These are phyloP conservation scores for Amphiprion clarkii DNA, from an alignment of 2,797 vertebrate species.

Conservation along the genomic window DNA sequence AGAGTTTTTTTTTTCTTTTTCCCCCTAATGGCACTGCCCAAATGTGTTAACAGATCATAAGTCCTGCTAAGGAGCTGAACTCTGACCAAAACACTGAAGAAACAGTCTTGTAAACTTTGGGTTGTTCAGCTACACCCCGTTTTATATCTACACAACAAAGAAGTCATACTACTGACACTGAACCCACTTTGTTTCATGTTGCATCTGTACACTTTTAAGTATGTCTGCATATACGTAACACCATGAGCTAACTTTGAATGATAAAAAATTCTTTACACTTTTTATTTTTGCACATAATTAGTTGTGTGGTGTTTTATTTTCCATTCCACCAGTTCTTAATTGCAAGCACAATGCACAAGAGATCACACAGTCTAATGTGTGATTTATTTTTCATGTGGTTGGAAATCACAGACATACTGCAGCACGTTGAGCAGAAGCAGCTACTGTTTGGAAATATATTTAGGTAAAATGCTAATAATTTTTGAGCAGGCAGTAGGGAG, in stretches of 20 bases:
- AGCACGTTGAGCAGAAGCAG: background rate
- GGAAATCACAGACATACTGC: no score
- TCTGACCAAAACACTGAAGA: background rate
- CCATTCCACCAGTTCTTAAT: background rate
- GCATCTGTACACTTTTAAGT: background rate
- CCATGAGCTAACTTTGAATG: background rate
- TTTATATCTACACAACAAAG: slow-evolving; percentile 25
- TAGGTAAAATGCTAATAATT: no score
- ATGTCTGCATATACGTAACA: no score
- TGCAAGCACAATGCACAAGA: background rate
- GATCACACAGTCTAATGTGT: no score
- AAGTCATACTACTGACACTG: background rate
- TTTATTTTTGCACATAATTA: slow-evolving; percentile 2
- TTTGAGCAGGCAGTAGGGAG: no score
- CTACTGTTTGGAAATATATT: background rate
- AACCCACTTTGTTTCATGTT: background rate
- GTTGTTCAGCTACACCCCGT: slow-evolving; percentile 15
- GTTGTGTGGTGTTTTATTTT: background rate
- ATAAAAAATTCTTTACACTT: background rate
- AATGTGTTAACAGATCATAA: slow-evolving; percentile 9
- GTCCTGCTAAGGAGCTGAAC: background rate
- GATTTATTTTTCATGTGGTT: no score
- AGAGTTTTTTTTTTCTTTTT: slow-evolving; percentile 14
- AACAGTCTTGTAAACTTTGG: slow-evolving; percentile 18
- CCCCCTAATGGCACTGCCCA: slow-evolving; percentile 1